Percentiles rank a stretch among this genome's conserved stretches.
Conservation (phyloP, 2,888 invertebrate genomes). For the Iselma pallidipennis region DNA sequence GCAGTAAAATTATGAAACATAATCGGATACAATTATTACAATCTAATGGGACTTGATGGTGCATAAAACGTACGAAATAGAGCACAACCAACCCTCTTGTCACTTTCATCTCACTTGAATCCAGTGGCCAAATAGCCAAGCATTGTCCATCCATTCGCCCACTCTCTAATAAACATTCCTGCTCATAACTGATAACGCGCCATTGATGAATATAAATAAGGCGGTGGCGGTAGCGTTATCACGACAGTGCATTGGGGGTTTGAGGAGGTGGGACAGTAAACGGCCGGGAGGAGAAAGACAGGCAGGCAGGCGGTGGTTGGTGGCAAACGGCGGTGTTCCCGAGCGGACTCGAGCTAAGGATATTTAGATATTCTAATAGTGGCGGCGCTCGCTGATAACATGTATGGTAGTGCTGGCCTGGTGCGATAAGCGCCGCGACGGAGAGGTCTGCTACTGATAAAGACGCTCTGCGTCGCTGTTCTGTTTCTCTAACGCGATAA, state of each 20-base stretch:
- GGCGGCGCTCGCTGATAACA: slow-evolving; percentile 55
- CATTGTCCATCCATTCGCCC: slow-evolving; percentile 10
- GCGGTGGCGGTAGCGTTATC: slow-evolving; percentile 51
- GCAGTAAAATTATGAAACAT: slow-evolving; percentile 17
- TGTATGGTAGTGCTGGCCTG: slow-evolving; percentile 55
- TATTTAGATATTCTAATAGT: slow-evolving; percentile 59
- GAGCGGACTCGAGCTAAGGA: slow-evolving; percentile 50
- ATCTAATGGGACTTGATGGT: slow-evolving; percentile 2
- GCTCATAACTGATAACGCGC: slow-evolving; percentile 55
- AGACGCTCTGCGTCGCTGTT: slow-evolving; percentile 54
- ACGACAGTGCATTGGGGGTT: slow-evolving; percentile 48
- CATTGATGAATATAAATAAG: slow-evolving; percentile 59
- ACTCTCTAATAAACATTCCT: slow-evolving; percentile 53
- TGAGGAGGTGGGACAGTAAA: slow-evolving; percentile 1
- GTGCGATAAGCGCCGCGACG: slow-evolving; percentile 54
- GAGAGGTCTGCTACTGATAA: slow-evolving; percentile 54
- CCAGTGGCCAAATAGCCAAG: background rate
- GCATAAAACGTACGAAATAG: background rate
- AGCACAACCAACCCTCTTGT: background rate
- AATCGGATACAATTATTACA: slow-evolving; percentile 9
- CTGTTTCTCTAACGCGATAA: slow-evolving; percentile 49
- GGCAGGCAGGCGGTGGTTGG: slow-evolving; percentile 25
- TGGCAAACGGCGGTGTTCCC: slow-evolving; percentile 38
- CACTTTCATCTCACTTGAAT: background rate
- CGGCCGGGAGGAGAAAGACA: background rate